Conservation (phyloP, 2,113 vertebrate genomes). For the Rhabdornis inornatus region DNA sequence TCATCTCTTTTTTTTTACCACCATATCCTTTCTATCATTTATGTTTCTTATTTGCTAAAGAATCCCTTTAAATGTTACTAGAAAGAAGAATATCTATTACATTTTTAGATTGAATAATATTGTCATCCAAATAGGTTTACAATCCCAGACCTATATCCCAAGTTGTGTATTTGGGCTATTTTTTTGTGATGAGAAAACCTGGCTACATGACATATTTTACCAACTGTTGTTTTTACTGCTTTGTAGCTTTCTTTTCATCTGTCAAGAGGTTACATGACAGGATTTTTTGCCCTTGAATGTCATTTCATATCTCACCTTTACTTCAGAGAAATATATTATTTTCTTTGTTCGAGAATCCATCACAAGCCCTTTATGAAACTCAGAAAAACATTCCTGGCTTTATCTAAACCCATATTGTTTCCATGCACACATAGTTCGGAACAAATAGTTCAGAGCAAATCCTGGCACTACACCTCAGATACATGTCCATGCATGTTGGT, state of each 20-base stretch:
- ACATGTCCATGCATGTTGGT: neutral
- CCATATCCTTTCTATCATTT: neutral
- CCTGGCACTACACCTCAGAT: neutral
- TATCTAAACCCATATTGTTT: neutral
- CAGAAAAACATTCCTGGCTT: neutral
- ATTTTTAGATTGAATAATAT: slow-evolving; percentile 7
- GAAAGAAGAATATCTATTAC: neutral
- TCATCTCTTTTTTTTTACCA: neutral
- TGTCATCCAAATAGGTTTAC: slow-evolving; percentile 31
- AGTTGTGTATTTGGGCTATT: neutral
- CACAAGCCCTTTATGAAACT: slow-evolving; percentile 22
- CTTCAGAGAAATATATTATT: slow-evolving; percentile 25
- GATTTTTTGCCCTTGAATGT: slow-evolving; percentile 38
- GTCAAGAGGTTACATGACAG: slow-evolving; percentile 58
- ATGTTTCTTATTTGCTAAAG: neutral
- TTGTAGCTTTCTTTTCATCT: slow-evolving; percentile 63
- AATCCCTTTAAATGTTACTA: neutral
- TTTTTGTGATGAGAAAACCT: slow-evolving; percentile 38
- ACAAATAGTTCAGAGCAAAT: neutral
- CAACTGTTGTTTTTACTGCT: slow-evolving; percentile 41
- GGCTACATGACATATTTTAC: slow-evolving; percentile 45
- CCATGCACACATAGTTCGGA: neutral
- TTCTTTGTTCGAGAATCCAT: slow-evolving; percentile 24
- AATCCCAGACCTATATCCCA: neutral
- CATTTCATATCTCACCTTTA: slow-evolving; percentile 56